Evolutionary conservation across 1,140 invertebrate genomes (phyloP), one percentile per base, ranked within the genome.

Genomic region (Drosophila insularis): DNA sequence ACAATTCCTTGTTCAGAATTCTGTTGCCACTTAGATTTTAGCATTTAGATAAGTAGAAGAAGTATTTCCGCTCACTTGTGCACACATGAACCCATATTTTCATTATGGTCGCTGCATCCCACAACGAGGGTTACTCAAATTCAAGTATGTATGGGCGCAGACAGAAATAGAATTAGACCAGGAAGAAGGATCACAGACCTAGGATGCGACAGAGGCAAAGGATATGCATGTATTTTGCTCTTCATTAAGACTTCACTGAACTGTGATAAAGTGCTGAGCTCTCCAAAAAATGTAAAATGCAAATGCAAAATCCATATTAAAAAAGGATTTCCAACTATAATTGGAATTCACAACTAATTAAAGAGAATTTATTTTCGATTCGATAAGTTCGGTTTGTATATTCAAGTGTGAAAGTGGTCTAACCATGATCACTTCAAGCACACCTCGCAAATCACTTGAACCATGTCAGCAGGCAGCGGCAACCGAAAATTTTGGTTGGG

Each of bases 21-120:
- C 76, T 69, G 72, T 80, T 84, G 66, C 81, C 80, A 82, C 80
- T 81, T 82, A 87, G 82, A 82, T 87, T 86, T 86, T 79, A 79
- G 71, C 79, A 87, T 86, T 68, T 73, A 82, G 78, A 78, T 75
- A 76, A 76, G 70, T 71, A 63, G 66, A 81, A 87, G 78, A 86
- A 86, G 69, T 81, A 87, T 86, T 75, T 84, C 70, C 80, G 77
- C 76, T 71, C 80, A 71, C 67, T 67, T 74, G 73, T 71, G 78
- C 72, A 80, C 80, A 65, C 71, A 76, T 60, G 65, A 76, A 76
- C 76, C 68, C 65, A 59, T 76, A 60, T 76, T 75, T 63, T 32
- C 8, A 8, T 70, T 63, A 54, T 66, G 46, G 7, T 14, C 65
- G 43, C 53, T 32, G 61, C 63, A 32, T 4, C 8, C 23, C 14